Conservation (phyloP, 64 coral and sea anemone genomes). For the Montipora capricornis region DNA sequence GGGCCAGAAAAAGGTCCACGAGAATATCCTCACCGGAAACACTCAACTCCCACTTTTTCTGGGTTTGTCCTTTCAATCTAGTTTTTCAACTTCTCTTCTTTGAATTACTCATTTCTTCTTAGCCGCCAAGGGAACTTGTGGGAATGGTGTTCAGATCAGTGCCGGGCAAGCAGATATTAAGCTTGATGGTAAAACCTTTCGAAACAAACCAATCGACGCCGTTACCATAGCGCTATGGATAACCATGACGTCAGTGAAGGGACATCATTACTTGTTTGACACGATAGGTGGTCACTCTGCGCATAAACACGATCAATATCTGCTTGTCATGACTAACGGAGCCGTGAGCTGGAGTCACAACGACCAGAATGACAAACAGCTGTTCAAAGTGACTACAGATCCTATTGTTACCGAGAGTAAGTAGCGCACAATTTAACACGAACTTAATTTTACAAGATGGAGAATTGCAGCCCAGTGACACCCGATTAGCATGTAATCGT, state of each 20-base stretch:
- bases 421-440: background rate
- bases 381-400: constrained; percentile 87
- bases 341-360: constrained; percentile 88
- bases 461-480: too few relatives aligned
- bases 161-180: constrained; percentile 77
- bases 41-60: background rate
- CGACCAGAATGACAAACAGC: constrained; percentile 78
- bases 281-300: constrained; percentile 95
- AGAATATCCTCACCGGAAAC: too few relatives aligned
- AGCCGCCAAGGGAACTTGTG: constrained; percentile 80
- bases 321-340: constrained; percentile 76
- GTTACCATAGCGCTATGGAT: constrained; percentile 94
- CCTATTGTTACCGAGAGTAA: constrained; percentile 86
- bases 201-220: constrained; percentile 93
- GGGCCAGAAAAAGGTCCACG: too few relatives aligned
- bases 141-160: constrained; percentile 74
- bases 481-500: too few relatives aligned
- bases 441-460: too few relatives aligned
- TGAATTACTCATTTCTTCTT: background rate
- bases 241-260: constrained; percentile 76
- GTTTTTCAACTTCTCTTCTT: background rate
- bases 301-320: constrained; percentile 95
- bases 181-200: constrained; percentile 92
- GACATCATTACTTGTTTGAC: constrained; percentile 84
- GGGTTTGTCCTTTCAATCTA: background rate